Evolutionary conservation across 2,797 vertebrate species (phyloP).

Genomic region (Benthosema pterotum): DNA sequence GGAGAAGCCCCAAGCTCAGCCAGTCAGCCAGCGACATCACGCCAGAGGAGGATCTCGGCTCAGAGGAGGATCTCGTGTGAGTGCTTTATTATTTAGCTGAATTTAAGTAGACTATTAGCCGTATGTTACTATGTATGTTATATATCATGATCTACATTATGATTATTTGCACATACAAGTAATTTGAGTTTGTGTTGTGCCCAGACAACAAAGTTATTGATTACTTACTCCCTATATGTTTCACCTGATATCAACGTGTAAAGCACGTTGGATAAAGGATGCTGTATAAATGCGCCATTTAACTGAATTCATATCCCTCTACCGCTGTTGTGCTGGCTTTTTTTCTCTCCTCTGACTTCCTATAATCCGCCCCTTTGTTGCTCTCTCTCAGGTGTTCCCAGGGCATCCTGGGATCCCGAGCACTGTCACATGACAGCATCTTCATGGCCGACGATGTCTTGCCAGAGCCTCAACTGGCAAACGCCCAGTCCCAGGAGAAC

Average conservation of each 20-base stretch:
- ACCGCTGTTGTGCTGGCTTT: slow-evolving; percentile 1
- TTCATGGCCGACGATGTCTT: slow-evolving; percentile 86
- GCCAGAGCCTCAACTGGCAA: slow-evolving; percentile 78
- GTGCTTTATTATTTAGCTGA: not conserved
- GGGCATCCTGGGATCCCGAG: slow-evolving; percentile 84
- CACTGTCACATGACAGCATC: slow-evolving; percentile 95
- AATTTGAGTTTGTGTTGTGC: too few species aligned
- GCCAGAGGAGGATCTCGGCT: slow-evolving; percentile 74
- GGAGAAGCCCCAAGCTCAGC: slow-evolving; percentile 79
- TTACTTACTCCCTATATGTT: too few species aligned
- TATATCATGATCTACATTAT: too few species aligned
- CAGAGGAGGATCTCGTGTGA: slow-evolving; percentile 83
- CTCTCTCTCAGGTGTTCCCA: slow-evolving; percentile 74
- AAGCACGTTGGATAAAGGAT: too few species aligned
- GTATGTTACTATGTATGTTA: too few species aligned
- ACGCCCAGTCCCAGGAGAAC: slow-evolving; percentile 91
- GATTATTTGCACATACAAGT: too few species aligned
- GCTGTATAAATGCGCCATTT: not conserved
- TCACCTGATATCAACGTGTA: too few species aligned
- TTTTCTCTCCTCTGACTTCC: not conserved
- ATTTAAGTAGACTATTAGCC: too few species aligned
- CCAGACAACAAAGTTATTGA: too few species aligned
- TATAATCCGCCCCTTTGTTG: slow-evolving; percentile 2
- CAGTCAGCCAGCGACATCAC: slow-evolving; percentile 85
- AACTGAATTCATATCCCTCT: not conserved